These are phyloP conservation scores for Nettapus auritus DNA, from an alignment of 2,113 vertebrate genomes.

Conservation along the genomic window DNA sequence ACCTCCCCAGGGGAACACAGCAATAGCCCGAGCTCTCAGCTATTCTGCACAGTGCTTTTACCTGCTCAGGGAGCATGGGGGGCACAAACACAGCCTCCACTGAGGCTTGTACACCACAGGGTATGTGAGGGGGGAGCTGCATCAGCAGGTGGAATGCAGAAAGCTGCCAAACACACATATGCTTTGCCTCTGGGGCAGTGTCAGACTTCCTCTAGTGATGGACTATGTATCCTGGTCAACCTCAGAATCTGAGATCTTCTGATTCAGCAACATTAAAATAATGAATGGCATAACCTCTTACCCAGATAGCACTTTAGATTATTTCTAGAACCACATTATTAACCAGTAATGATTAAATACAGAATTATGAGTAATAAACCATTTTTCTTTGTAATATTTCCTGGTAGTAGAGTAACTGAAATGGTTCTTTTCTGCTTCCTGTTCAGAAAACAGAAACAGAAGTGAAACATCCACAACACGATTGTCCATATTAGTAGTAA, in stretches of 20 bases:
- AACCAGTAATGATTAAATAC: background rate
- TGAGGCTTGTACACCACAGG: background rate
- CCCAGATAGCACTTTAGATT: background rate
- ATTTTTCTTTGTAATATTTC: background rate
- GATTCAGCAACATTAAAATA: background rate
- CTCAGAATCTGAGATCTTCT: background rate
- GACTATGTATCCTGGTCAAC: no score
- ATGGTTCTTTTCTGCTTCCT: background rate
- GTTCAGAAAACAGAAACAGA: background rate
- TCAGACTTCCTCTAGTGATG: background rate
- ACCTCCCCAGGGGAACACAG: accelerated
- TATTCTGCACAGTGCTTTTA: background rate
- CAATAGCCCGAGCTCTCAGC: background rate
- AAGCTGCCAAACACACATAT: background rate
- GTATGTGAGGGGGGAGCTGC: background rate
- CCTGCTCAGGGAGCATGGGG: background rate
- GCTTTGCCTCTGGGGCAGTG: background rate
- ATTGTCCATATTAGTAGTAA: background rate
- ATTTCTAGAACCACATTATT: background rate
- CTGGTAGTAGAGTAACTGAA: background rate
- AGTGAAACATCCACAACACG: background rate
- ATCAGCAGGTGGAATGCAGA: background rate
- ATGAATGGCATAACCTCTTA: background rate
- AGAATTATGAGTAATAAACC: background rate
- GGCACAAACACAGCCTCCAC: background rate